These are phyloP conservation scores for Plotosus lineatus DNA, from an alignment of 2,113 vertebrate genomes.

Conservation along the genomic window DNA sequence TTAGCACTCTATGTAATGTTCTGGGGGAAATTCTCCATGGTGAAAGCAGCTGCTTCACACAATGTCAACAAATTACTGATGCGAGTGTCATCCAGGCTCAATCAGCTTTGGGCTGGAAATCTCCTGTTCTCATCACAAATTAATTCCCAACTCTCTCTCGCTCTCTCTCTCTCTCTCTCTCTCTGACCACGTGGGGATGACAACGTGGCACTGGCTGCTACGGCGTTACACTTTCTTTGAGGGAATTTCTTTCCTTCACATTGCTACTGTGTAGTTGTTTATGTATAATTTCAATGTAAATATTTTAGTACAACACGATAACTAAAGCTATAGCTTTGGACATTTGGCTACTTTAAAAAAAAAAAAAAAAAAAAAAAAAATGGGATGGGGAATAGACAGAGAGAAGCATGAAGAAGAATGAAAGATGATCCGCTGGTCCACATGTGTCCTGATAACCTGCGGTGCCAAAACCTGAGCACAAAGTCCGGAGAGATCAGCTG, in stretches of 20 bases:
- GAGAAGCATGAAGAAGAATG: background rate
- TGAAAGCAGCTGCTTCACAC: slow-evolving; percentile 29
- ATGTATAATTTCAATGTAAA: too few relatives aligned
- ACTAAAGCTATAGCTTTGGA: background rate
- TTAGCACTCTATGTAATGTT: slow-evolving; percentile 9
- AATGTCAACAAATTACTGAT: slow-evolving; percentile 39
- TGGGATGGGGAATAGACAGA: background rate
- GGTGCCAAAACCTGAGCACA: background rate
- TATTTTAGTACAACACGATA: background rate
- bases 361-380: too few relatives aligned
- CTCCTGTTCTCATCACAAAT: slow-evolving; percentile 30
- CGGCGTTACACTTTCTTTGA: background rate
- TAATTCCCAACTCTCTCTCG: background rate
- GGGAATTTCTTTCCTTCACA: background rate
- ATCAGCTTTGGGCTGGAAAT: slow-evolving; percentile 5
- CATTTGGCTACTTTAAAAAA: background rate
- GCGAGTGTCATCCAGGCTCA: slow-evolving; percentile 1
- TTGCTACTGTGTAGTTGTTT: background rate
- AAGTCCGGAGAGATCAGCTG: background rate
- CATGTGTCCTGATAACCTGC: background rate
- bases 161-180: too few relatives aligned
- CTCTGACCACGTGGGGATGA: slow-evolving; percentile 19
- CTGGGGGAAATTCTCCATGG: slow-evolving; percentile 14
- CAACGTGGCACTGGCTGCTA: background rate
- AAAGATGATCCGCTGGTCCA: slow-evolving; percentile 10